Percentiles rank a stretch among this genome's conserved stretches.
These are phyloP conservation scores for Pachyseris speciosa DNA, from an alignment of 64 coral and sea anemone genomes.

Conservation along the genomic window DNA sequence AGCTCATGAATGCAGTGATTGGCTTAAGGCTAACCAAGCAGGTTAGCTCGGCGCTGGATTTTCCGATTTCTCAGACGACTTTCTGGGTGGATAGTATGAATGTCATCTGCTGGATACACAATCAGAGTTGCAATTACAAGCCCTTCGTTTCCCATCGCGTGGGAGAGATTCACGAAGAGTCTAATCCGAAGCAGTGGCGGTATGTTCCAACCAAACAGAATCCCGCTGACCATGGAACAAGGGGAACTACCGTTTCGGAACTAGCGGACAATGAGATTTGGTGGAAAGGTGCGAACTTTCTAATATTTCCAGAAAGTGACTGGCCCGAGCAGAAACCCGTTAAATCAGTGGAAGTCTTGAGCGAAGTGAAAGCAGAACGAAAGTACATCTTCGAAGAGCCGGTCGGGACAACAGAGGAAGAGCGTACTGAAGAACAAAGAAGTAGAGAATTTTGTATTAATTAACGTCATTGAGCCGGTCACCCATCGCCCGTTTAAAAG, in stretches of 20 bases:
- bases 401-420: too few relatives aligned
- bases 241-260: conserved; percentile 37
- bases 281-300: conserved; percentile 53
- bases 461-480: too few relatives aligned
- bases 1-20: conserved; percentile 56
- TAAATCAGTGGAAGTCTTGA: neutral
- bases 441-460: too few relatives aligned
- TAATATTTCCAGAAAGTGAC: conserved; percentile 6
- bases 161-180: conserved; percentile 75
- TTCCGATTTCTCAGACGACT: conserved; percentile 45
- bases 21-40: conserved; percentile 61
- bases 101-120: conserved; percentile 4
- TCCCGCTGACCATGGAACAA: conserved; percentile 41
- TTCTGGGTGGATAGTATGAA: conserved; percentile 71
- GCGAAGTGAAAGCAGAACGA: too few relatives aligned
- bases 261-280: neutral
- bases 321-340: conserved; percentile 59
- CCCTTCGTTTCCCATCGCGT: conserved; percentile 69
- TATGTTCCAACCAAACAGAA: conserved; percentile 69
- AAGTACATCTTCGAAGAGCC: too few relatives aligned
- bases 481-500: too few relatives aligned
- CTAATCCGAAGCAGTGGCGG: conserved; percentile 66
- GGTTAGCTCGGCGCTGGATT: conserved; percentile 36
- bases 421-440: neutral
- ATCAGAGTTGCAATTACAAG: conserved; percentile 63